Evolutionary conservation across 2,888 invertebrate genomes (phyloP), one percentile per base, ranked within the genome.

Genomic region (Caenorhabditis auriculariae): DNA sequence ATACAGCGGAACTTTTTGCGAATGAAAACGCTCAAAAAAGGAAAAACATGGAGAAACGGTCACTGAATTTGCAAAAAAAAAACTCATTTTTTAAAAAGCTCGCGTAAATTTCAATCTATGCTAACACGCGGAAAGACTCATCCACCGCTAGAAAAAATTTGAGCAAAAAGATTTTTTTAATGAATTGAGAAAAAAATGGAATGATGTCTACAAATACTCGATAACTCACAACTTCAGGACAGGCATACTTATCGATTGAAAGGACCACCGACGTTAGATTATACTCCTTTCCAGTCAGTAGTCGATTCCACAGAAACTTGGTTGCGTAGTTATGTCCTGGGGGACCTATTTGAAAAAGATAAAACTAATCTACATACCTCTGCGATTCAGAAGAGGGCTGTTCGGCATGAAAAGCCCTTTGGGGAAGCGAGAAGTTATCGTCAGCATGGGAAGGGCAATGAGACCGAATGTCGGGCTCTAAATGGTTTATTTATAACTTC

Each of bases 341-440:
- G 17, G 51, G 3, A 26, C 6, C 6, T 41, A 32, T 32, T n/a
- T n/a, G n/a, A n/a, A n/a, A n/a, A n/a, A n/a, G n/a, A n/a, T n/a
- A n/a, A 37, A 48, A 24, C 4, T n/a, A 21, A 6, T 48, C 21
- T 35, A 19, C 21, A 44, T 4, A 50, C 69, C 70, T 60, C 69
- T 58, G 43, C 76, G 39, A 57, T 75, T 77, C 19, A 78, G 53
- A 15, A 78, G 51, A 1, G 75, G 74, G 24, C 48, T 38, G 29
- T 72, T 65, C 3, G 60, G 47, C 23, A 76, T 74, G 61, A 79
- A 79, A 19, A 79, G 65, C 3, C 70, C 66, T 15, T 63, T 63
- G 4, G 79, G 79, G 43, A 70, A 78, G n/a, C 79, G 62, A 2
- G 79, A 79, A n/a, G 76, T 76, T 39, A 79, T 67, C 0, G 79